Percentiles rank a stretch among this genome's conserved stretches.
Evolutionary conservation across 2,888 invertebrate species (phyloP).

Genomic region (Meghimatium bilineatum): DNA sequence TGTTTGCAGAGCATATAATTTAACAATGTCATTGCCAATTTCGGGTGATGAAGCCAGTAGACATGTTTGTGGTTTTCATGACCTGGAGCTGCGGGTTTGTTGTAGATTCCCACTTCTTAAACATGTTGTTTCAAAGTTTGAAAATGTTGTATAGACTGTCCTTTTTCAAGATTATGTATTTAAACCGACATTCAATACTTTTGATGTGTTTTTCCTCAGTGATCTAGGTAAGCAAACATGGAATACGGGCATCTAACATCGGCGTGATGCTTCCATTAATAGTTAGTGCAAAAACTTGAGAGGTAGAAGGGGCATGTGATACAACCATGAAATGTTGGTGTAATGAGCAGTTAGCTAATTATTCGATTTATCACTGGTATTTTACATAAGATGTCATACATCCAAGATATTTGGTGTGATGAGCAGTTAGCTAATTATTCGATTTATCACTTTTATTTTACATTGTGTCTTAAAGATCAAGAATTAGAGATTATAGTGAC

Average conservation of each 20-base stretch:
- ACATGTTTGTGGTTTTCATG: slow-evolving; percentile 20
- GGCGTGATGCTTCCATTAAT: not conserved
- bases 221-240: not conserved
- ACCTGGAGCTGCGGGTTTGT: not conserved
- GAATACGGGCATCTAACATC: not conserved
- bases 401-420: no score
- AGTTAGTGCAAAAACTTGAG: not conserved
- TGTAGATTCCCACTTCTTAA: not conserved
- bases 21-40: not conserved
- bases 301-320: not conserved
- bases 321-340: no score
- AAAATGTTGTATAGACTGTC: not conserved
- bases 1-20: slow-evolving; percentile 3
- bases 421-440: no score
- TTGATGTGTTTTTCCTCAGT: not conserved
- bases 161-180: not conserved
- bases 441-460: no score
- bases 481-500: no score
- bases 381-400: no score
- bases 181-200: not conserved
- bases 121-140: not conserved
- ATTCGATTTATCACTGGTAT: no score
- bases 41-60: not conserved
- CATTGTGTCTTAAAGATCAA: no score
- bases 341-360: no score